Evolutionary conservation across 2,888 invertebrate species (phyloP), one percentile per base, ranked within the genome.

Genomic region (Trichopoda pennipes): DNA sequence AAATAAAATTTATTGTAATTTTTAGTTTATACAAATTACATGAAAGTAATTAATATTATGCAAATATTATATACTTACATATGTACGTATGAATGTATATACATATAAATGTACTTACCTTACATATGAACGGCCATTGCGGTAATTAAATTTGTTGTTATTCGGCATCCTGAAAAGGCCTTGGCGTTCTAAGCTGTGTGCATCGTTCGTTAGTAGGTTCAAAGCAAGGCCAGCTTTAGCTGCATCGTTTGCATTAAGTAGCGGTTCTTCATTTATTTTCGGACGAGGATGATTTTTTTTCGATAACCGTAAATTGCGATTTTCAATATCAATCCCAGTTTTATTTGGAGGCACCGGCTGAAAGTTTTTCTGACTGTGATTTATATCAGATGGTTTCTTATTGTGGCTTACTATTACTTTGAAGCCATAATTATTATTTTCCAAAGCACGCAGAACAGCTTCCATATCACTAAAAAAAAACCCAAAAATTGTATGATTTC

Each of bases 181-280:
- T 51, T 85, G 75, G 7, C 88, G 87, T 61, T 90, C 90, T 49
- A 88, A 58, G 0, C 68, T 83, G 42, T 88, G 88, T 6, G 88
- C 88, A 81, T 88, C 88, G 17, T 85, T 86, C 0, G 84, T 85
- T 78, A 86, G 32, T n/a, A 79, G 38, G 2, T 75, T 60, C 21
- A 66, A 21, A 0, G 74, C 51, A 23, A 78, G 49, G 9, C 60
- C 75, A 35, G 87, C 86, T 28, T 87, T 86, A n/a, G 83, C 10
- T 23, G 7, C 9, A 23, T 66, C 38, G 12, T 8, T 32, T 0
- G 7, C 19, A 32, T 56, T 55, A 2, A 77, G 4, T 3, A 64
- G 16, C 4, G 17, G 64, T 17, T 86, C 85, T 19, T 63, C 61
- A n/a, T 49, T 72, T 7, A 90, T 83, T 12, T 73, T 79, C 0